These are phyloP conservation scores for Pollenia labialis DNA, from an alignment of 2,888 invertebrate genomes.

Conservation along the genomic window DNA sequence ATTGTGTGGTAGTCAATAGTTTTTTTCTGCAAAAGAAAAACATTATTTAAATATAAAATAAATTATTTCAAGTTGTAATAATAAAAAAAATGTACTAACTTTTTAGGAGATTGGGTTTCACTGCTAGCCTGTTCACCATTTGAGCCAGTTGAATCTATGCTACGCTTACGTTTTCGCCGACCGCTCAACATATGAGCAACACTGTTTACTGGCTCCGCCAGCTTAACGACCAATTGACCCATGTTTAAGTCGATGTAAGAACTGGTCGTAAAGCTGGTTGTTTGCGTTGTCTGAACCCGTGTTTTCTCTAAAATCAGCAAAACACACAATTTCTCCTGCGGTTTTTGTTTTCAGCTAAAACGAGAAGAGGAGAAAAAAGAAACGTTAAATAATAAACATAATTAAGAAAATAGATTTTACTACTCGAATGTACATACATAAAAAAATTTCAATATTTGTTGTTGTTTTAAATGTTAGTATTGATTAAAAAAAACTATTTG, in stretches of 20 bases:
- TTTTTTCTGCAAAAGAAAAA: constrained; percentile 85
- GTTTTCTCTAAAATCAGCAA: not conserved
- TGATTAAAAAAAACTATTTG: too few species aligned
- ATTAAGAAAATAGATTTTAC: not conserved
- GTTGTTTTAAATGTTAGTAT: too few species aligned
- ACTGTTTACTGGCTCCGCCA: constrained; percentile 82
- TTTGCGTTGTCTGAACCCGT: not conserved
- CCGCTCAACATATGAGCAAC: constrained; percentile 84
- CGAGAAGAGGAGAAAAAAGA: not conserved
- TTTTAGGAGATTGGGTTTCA: constrained; percentile 87
- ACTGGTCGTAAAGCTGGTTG: constrained; percentile 26
- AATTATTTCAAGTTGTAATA: constrained; percentile 5
- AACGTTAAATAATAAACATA: not conserved
- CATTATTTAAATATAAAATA: not conserved
- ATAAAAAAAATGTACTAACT: constrained; percentile 81
- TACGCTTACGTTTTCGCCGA: constrained; percentile 86
- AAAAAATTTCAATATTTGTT: too few species aligned
- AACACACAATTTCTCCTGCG: not conserved
- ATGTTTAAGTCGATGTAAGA: constrained; percentile 77
- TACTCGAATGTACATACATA: not conserved
- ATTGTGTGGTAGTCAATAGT: constrained; percentile 89
- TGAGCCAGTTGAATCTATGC: constrained; percentile 76
- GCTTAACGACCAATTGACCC: constrained; percentile 84
- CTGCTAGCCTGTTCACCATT: constrained; percentile 82
- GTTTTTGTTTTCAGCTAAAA: constrained; percentile 1